phyloP scores from a whole-genome alignment of 37 sponge, comb jelly and placozoan genomes.

The Ephydatia muelleri region DNA sequence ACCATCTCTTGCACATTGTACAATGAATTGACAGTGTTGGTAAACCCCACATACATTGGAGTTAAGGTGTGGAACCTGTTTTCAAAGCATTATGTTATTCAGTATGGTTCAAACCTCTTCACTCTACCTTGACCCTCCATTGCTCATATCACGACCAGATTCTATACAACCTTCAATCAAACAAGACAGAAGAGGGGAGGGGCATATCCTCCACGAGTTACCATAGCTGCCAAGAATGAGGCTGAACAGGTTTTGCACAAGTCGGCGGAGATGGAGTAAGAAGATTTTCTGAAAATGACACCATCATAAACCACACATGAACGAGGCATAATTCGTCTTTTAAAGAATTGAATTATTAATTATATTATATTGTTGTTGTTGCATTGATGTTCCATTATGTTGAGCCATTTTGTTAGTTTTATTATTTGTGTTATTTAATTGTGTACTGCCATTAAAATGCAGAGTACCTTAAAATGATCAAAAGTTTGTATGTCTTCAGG shows the following conservation, averaged over 20 bases:
- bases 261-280: slow-evolving; percentile 5
- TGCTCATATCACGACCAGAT: slow-evolving; percentile 37
- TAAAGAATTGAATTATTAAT: not conserved
- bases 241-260: slow-evolving; percentile 34
- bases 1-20: slow-evolving; percentile 64
- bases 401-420: too few relatives aligned
- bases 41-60: slow-evolving; percentile 54
- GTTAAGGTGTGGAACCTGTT: slow-evolving; percentile 44
- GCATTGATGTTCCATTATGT: too few relatives aligned
- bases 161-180: slow-evolving; percentile 43
- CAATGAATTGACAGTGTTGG: slow-evolving; percentile 39
- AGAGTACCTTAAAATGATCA: slow-evolving; percentile 21
- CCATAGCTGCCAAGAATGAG: slow-evolving; percentile 25
- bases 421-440: too few relatives aligned
- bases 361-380: too few relatives aligned
- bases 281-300: slow-evolving; percentile 18
- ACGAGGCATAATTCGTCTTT: not conserved
- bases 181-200: slow-evolving; percentile 52
- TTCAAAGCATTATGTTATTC: not conserved
- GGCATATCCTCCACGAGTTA: slow-evolving; percentile 50
- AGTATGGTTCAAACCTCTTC: not conserved
- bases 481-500: slow-evolving; percentile 37
- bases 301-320: not conserved
- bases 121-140: slow-evolving; percentile 46
- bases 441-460: not conserved